Evolutionary conservation across 2,797 vertebrate species (phyloP), one percentile per base, ranked within the genome.

Genomic region (Clarias pachynema): DNA sequence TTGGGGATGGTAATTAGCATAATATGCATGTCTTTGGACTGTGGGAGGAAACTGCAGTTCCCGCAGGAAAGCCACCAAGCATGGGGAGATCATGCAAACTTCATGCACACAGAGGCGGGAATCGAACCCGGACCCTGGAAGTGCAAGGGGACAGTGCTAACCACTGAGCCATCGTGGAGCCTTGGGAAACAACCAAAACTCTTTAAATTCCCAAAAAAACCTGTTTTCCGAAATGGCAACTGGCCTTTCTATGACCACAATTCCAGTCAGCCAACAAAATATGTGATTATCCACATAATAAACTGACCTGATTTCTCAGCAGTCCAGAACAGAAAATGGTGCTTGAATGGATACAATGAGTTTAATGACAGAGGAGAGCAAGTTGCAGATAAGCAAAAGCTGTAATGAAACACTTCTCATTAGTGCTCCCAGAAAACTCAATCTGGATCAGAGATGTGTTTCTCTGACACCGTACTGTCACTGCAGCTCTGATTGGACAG

Each of bases 371-470:
- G 31, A 24, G 57, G 57, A 62, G 77, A 44, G n/a, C 20, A 78
- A 14, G 5, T 37, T n/a, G 4, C 12, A 78, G 57, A 78, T 37
- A 57, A 37, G 56, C 22, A 60, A 78, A 29, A 78, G 56, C 75
- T 78, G 56, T 60, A 60, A 78, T 5, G 18, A 78, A 60, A 59
- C 34, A 62, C 59, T 79, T 79, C 34, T 79, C 34, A 79, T 79
- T 79, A 79, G 24, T 79, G 26, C 1, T 57, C 49, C 31, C n/a
- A 53, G 72, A 40, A 57, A 57, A 34, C 73, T 77, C 73, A 77
- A 75, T 75, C 22, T 75, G 73, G 73, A 57, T 31, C 73, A 31
- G 49, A 56, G 49, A 53, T 75, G 53, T 22, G 53, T 5, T 59
- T 77, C 16, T 59, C 29, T 22, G 29, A 78, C 10, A 34, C 29